Base-by-base conservation (phyloP, 2,888 invertebrate species). In the Aelia acuminata region DNA sequence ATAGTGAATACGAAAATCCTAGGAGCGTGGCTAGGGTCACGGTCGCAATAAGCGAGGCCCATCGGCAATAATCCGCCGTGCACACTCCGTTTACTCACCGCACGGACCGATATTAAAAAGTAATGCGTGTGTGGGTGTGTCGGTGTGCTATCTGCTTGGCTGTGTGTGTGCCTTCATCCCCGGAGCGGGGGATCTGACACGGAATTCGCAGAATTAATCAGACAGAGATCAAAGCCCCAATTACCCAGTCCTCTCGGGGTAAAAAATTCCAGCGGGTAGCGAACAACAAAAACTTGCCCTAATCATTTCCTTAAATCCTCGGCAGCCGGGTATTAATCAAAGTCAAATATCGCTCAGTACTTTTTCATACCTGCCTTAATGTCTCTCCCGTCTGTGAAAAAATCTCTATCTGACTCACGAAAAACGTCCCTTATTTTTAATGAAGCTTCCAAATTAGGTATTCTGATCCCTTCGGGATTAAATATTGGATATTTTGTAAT, bases 261-360 rank as follows among this genome's bases (percentile, higher is more conserved):
- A 35, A 35, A 35, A 70, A 70, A 35, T 35, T 70, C 31, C 63
- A 70, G 63, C 5, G 63, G 63, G 35, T 70, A 31, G 35, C 18
- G 63, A 70, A 70, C 63, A 70, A 70, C 63, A 70, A 70, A 70
- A 70, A 70, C 63, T 70, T 70, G 15, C 31, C 63, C 63, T 70
- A 35, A 70, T 70, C 63, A 70, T 70, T 70, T 70, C 63, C 63
- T 70, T 70, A 70, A 70, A 70, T 70, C 63, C 63, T 70, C 63
- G 18, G 31, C 63, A 70, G 31, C 35, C 22, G 63, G 31, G 35
- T 31, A 70, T 70, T 70, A 70, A 70, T 70, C 63, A 70, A 70
- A 70, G 63, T 70, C 63, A 70, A 70, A 70, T 70, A 70, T 70
- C 63, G 63, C 63, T 70, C 63, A 70, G 63, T 7, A 70, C 63